phyloP scores from a whole-genome alignment of 1,140 invertebrate genomes.

The Melipona quadrifasciata region DNA sequence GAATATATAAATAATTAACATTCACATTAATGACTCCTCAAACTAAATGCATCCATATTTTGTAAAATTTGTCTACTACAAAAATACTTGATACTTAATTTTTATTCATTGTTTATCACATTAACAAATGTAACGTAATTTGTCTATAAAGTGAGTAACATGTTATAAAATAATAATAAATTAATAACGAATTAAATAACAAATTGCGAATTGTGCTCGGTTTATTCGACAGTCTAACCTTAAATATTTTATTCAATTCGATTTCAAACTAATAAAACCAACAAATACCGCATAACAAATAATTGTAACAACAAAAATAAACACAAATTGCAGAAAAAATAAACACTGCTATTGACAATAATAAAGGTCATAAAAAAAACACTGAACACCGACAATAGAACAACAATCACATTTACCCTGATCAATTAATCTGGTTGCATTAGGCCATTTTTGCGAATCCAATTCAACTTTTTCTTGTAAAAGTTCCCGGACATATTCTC shows the following conservation, averaged over 20 bases:
- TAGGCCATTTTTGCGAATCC: slow-evolving; percentile 86
- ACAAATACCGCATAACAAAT: not conserved
- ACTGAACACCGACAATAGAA: not conserved
- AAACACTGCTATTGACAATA: slow-evolving; percentile 24
- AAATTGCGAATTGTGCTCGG: not conserved
- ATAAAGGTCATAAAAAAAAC: not conserved
- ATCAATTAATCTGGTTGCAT: slow-evolving; percentile 87
- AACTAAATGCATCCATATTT: not conserved
- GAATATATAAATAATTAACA: not conserved
- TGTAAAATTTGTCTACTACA: not conserved
- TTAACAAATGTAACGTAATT: not conserved
- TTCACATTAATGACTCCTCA: not conserved
- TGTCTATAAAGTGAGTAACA: not conserved
- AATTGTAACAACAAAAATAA: not conserved
- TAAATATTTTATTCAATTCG: not conserved
- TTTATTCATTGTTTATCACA: not conserved
- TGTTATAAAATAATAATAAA: too few species aligned
- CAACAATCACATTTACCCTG: slow-evolving; percentile 82
- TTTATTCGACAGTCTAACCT: not conserved
- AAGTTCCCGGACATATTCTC: slow-evolving; percentile 89
- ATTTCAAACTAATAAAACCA: too few species aligned
- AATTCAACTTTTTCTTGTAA: slow-evolving; percentile 88
- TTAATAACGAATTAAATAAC: not conserved
- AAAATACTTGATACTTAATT: not conserved
- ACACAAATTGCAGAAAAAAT: not conserved